A percentile compares a stretch with the other conserved stretches of the same genome.
These are phyloP conservation scores for Oncopeltus fasciatus DNA, from an alignment of 1,140 invertebrate genomes.

Conservation along the genomic window DNA sequence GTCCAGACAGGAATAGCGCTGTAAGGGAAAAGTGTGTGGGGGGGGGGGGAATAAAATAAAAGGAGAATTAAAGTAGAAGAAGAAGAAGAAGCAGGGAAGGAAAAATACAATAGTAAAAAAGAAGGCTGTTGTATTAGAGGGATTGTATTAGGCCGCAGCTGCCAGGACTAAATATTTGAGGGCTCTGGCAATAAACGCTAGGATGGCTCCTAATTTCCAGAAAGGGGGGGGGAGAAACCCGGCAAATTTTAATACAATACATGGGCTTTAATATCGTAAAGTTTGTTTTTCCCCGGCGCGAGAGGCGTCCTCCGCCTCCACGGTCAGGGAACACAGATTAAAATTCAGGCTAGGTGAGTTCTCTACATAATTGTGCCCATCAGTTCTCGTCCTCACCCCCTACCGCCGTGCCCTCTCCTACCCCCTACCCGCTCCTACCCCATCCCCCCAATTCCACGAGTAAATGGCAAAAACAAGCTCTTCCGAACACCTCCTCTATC, in stretches of 20 bases:
- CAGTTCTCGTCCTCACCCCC: no score
- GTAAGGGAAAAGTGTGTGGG: no score
- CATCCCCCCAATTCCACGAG: no score
- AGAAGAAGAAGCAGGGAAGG: no score
- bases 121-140: background rate
- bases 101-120: background rate
- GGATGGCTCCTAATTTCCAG: constrained; percentile 14
- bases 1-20: no score
- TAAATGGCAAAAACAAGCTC: no score
- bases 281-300: constrained; percentile 14
- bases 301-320: background rate
- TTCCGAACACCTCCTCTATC: no score
- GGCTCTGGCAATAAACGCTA: background rate
- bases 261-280: constrained; percentile 19
- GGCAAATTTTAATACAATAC: constrained; percentile 20
- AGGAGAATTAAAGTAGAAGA: no score
- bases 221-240: no score
- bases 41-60: no score
- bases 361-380: constrained; percentile 16
- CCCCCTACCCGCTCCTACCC: no score
- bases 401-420: no score
- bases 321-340: constrained; percentile 12
- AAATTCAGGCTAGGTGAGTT: constrained; percentile 17
- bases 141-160: background rate
- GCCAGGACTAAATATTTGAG: background rate